Evolutionary conservation across 2,113 vertebrate species (phyloP).

Genomic region (Varanus salvator): DNA sequence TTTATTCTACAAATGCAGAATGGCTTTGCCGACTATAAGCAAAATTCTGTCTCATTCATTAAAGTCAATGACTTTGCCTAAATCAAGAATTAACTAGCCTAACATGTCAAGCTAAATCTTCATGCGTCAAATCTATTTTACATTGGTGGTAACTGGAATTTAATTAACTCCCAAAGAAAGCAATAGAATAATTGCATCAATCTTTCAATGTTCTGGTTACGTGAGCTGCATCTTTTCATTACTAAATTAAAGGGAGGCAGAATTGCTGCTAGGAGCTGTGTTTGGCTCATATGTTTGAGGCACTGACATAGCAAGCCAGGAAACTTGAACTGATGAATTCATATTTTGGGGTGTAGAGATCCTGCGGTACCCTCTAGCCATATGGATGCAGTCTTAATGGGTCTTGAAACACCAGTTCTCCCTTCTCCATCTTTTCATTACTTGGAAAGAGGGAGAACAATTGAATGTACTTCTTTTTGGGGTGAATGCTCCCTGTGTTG

Average conservation of each 20-base stretch:
- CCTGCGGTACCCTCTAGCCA: neutral
- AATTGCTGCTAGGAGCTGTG: neutral
- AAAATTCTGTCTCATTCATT: conserved; percentile 16
- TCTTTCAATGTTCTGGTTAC: conserved; percentile 20
- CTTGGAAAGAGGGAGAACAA: neutral
- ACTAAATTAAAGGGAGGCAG: neutral
- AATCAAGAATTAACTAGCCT: conserved; percentile 29
- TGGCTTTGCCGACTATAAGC: conserved; percentile 1
- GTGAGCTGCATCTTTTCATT: conserved; percentile 18
- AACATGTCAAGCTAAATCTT: conserved; percentile 32
- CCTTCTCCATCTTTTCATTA: neutral
- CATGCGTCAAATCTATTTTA: conserved; percentile 14
- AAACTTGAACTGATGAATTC: neutral
- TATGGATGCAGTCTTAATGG: neutral
- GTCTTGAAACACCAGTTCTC: neutral
- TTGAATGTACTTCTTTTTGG: neutral
- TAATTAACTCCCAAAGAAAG: conserved; percentile 35
- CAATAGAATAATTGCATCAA: conserved; percentile 32
- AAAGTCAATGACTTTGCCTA: conserved; percentile 19
- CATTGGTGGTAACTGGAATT: conserved; percentile 20
- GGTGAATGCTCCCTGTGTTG: neutral
- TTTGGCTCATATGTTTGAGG: neutral
- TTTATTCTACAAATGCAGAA: neutral
- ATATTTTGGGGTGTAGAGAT: neutral
- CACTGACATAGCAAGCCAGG: neutral